phyloP scores from a whole-genome alignment of 2,888 invertebrate species.

The Shargacucullia verbasci region DNA sequence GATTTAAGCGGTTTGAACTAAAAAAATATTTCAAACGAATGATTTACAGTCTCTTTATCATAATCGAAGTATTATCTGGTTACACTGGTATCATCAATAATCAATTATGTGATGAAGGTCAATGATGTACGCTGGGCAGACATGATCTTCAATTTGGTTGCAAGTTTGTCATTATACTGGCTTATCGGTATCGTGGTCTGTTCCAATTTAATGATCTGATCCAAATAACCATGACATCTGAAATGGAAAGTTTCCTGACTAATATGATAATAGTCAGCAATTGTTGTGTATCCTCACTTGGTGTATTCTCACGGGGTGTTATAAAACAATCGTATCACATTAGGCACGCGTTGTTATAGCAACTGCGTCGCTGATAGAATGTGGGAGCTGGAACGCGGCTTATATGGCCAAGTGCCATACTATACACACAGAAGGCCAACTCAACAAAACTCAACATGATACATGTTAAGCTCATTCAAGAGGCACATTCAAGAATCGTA shows the following conservation, averaged over 20 bases:
- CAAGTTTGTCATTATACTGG: too few relatives aligned
- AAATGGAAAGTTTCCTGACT: not conserved
- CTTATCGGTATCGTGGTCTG: too few relatives aligned
- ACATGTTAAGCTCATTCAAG: too few relatives aligned
- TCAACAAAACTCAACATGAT: not conserved
- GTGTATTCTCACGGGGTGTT: conserved; percentile 2
- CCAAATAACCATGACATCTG: too few relatives aligned
- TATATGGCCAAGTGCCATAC: not conserved
- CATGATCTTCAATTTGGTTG: too few relatives aligned
- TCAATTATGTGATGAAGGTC: too few relatives aligned
- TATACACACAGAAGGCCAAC: conserved; percentile 5
- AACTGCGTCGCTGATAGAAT: conserved; percentile 22
- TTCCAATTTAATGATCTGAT: too few relatives aligned
- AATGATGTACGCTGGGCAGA: too few relatives aligned
- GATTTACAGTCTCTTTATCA: not conserved
- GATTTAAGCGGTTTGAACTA: conserved; percentile 31
- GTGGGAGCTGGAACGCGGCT: conserved; percentile 33
- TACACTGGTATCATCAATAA: too few relatives aligned
- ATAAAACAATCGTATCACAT: conserved; percentile 20
- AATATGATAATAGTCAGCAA: not conserved
- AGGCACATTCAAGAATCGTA: too few relatives aligned
- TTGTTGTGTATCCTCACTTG: not conserved
- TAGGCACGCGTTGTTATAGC: conserved; percentile 26
- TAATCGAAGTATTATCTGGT: not conserved
- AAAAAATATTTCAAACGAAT: not conserved